Evolutionary conservation across 2,888 invertebrate genomes (phyloP), one percentile per base, ranked within the genome.

Genomic region (Tiliacea aurago): DNA sequence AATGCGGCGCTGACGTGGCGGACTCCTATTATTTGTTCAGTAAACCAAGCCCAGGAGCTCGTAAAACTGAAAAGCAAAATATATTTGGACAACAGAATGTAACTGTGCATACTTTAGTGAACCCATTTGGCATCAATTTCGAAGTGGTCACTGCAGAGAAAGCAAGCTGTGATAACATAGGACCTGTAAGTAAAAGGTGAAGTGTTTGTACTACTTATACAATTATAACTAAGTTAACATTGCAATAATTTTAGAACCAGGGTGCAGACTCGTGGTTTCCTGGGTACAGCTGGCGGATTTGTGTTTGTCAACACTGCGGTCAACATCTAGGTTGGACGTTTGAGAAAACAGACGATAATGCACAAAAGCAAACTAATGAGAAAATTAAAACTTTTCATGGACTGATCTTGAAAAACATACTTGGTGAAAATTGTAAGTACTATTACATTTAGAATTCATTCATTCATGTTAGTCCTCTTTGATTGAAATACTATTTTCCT

Each of bases 251-350:
- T 47, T 71, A 97, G 97, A 96, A 95, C 91, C 96, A 96, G 85
- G 92, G 94, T 73, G 96, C 97, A 59, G 96, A 97, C 88, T 97
- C 97, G 13, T 97, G 97, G 97, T 97, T 97, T 90, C 97, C 97
- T n/a, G 97, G 97, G 18, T 97, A 96, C 86, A 96, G 96, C 20
- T 97, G 97, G 97, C 96, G 96, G 65, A 95, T 97, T 70, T 97
- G 97, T 86, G 94, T 96, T 59, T 97, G 97, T 89, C 96, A 97
- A 28, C 96, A 96, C 70, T 97, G 97, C 90, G 96, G 96, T 9
- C 94, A 96, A 62, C 97, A 97, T 85, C 91, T 97, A 53, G 97
- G 97, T 61, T 97, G 97, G 97, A 95, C 96, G 80, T 97, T 97
- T 93, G 96, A 96, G 87, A 96, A 93, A 58, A 84, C 94, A 62